These are phyloP conservation scores for Leptogaster cylindrica DNA, from an alignment of 2,888 invertebrate species.

Conservation along the genomic window DNA sequence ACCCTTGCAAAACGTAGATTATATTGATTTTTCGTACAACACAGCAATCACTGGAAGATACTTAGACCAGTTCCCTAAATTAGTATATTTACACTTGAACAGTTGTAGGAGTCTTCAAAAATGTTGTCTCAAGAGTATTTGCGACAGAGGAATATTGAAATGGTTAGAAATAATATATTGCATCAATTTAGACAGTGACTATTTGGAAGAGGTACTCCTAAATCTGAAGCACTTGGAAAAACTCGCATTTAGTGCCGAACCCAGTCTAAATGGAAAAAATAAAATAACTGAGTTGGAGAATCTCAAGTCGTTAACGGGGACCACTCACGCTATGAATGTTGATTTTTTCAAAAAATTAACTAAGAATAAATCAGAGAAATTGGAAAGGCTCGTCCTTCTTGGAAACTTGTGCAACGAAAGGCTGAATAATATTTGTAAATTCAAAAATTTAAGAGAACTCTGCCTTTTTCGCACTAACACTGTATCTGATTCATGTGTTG, in stretches of 20 bases:
- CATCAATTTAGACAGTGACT: too few species aligned
- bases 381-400: slow-evolving; percentile 36
- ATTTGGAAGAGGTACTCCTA: too few species aligned
- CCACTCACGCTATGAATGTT: too few species aligned
- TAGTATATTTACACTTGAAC: slow-evolving; percentile 41
- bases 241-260: too few species aligned
- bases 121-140: slow-evolving; percentile 41
- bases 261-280: too few species aligned
- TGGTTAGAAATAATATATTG: slow-evolving; percentile 44
- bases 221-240: slow-evolving; percentile 22
- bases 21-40: slow-evolving; percentile 43
- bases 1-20: slow-evolving; percentile 20
- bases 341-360: slow-evolving; percentile 7
- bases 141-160: slow-evolving; percentile 36
- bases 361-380: slow-evolving; percentile 32
- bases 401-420: slow-evolving; percentile 37
- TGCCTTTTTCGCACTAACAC: slow-evolving; percentile 13
- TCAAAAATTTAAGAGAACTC: slow-evolving; percentile 31
- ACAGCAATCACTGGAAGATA: slow-evolving; percentile 41
- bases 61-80: slow-evolving; percentile 38
- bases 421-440: slow-evolving; percentile 3
- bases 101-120: slow-evolving; percentile 43
- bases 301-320: too few species aligned
- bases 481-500: slow-evolving; percentile 15
- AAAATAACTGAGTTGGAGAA: too few species aligned